Conservation (phyloP, 2,888 invertebrate species). For the Leistus spinibarbis region DNA sequence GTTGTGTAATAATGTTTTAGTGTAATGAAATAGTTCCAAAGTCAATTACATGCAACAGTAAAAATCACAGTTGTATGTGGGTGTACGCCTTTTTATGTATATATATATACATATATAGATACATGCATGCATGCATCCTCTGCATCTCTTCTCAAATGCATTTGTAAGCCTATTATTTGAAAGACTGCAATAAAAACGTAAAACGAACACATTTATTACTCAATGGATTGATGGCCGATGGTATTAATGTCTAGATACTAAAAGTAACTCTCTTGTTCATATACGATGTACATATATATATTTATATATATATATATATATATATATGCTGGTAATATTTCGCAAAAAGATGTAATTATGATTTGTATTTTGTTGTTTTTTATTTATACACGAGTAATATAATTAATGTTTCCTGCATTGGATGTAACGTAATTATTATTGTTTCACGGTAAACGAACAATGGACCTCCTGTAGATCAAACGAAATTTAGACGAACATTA, state of each 20-base stretch:
- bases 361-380: neutral
- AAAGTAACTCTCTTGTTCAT: no score
- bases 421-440: neutral
- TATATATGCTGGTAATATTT: neutral
- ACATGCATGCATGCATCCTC: conserved; percentile 9
- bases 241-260: conserved; percentile 10
- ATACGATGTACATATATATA: neutral
- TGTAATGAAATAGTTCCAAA: conserved; percentile 26
- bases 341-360: neutral
- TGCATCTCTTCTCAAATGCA: no score
- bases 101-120: neutral
- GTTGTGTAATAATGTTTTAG: conserved; percentile 21
- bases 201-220: conserved; percentile 7
- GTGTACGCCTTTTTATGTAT: neutral
- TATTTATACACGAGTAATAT: neutral
- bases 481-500: neutral
- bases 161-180: no score
- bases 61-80: conserved; percentile 7
- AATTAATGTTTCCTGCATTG: neutral
- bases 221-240: conserved; percentile 18
- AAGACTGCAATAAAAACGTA: neutral
- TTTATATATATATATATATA: neutral
- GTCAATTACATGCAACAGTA: conserved; percentile 21
- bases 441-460: neutral
- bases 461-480: neutral